Base-by-base conservation (phyloP, 2,888 invertebrate genomes). In the Sinohyriopsis cumingii region DNA sequence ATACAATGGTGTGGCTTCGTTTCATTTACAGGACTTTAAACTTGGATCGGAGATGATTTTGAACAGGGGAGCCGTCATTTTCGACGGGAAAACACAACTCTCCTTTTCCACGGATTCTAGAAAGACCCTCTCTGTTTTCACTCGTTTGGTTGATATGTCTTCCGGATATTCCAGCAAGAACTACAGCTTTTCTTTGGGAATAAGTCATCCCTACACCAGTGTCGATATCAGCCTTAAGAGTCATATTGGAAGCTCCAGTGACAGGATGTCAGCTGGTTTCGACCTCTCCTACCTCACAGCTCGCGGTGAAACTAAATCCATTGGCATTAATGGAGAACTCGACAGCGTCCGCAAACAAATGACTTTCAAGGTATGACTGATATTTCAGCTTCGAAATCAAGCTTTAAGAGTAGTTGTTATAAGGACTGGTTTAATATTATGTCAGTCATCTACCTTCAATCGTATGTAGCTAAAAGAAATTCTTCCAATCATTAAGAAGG, bases 161-260 rank as follows among this genome's bases (percentile, higher is more conserved):
- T 53, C 25, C 59, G 69, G 65, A 19, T 70, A 62, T 24, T 68
- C 68, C 56, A 69, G 76, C 54, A 78, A 76, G 28, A 84, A 84
- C 71, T 83, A 82, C 74, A 84, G 76, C 55, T 71, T 83, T 45
- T 69, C 60, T 25, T 61, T 84, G 12, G 81, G 77, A 12, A 61
- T 86, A 3, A 75, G 77, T 22, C 87, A 87, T 63, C 84, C 84
- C 24, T 76, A 73, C 68, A 83, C 82, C 55, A 76, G 77, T 28
- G 77, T 84, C 19, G 86, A 86, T 69, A 69, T 85, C 9, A 67
- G 80, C 63, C 53, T 84, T 55, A 70, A 71, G 18, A 81, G 81
- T 18, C 77, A 81, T 65, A 33, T 80, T 33, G 80, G 79, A 57
- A 73, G 77, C 57, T 74, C 78, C 22, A 64, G 71, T 33, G 72